Base-by-base conservation (phyloP, 2,113 vertebrate genomes). In the Ceyx margarethae region DNA sequence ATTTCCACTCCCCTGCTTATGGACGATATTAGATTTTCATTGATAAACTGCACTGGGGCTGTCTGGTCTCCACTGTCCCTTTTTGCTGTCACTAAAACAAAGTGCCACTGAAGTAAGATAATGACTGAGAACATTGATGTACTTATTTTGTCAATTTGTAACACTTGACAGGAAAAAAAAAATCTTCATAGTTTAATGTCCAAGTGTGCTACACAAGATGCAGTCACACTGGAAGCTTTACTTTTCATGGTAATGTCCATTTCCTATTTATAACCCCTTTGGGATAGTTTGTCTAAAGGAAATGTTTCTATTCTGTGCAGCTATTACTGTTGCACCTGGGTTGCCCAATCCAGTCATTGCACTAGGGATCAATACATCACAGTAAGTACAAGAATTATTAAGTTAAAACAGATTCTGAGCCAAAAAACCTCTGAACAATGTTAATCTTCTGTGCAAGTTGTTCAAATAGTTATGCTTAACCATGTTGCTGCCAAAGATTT, bases 1-100 rank as follows among this genome's bases (percentile, higher is more conserved):
- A 99, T 99, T 99, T 99, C 98, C 98, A 98, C 99, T 99, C 99
- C 98, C 97, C 97, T 97, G 98, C 98, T 98, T 99, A 99, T 98
- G 98, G 99, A 98, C 97, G 96, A 98, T 98, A 99, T 98, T 99
- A 99, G 99, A 99, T 99, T 99, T 98, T 98, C 98, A 99, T 98
- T 99, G 99, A 99, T 99, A 99, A 99, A 99, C 98, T 98, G 99
- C 98, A 97, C 96, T 65, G 96, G 97, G 97, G 93, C 95, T 97
- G 97, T 98, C 98, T 98, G 97, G 96, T 98, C 98, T 98, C 98
- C 97, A 74, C 96, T 97, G 98, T 97, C 98, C 98, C 98, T 98
- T 98, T 97, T 97, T 97, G 97, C 98, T 98, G 98, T 99, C 98
- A 98, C 97, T 97, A 97, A 98, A 99, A 99, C 98, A 98, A 99